Evolutionary conservation across 1,140 invertebrate species (phyloP).

Genomic region (Drosophila chauvacae): DNA sequence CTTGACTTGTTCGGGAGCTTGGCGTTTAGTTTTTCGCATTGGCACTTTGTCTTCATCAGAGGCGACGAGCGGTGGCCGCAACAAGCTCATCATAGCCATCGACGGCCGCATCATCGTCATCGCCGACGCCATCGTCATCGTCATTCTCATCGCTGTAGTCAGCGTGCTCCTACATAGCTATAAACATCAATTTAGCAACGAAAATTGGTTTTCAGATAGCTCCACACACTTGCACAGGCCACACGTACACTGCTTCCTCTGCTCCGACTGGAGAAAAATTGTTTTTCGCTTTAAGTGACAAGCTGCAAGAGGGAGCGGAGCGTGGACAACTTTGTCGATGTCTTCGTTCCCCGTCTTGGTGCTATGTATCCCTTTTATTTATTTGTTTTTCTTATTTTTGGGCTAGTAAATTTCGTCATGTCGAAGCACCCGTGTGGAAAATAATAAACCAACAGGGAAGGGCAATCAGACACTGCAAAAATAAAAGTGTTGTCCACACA

Average conservation of each 20-base stretch:
- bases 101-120: slow-evolving; percentile 65
- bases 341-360: slow-evolving; percentile 38
- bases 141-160: slow-evolving; percentile 61
- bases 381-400: slow-evolving; percentile 42
- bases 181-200: slow-evolving; percentile 82
- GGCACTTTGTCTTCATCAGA: slow-evolving; percentile 78
- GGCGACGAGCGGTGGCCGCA: slow-evolving; percentile 54
- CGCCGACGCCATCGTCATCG: slow-evolving; percentile 40
- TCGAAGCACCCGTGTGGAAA: slow-evolving; percentile 70
- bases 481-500: slow-evolving; percentile 7
- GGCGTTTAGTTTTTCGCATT: slow-evolving; percentile 76
- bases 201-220: slow-evolving; percentile 83
- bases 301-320: slow-evolving; percentile 39
- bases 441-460: slow-evolving; percentile 57
- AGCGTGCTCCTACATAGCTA: slow-evolving; percentile 69
- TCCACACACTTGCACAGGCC: slow-evolving; percentile 21
- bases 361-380: slow-evolving; percentile 30
- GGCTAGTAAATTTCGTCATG: slow-evolving; percentile 63
- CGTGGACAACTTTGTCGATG: slow-evolving; percentile 46
- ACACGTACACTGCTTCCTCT: slow-evolving; percentile 15
- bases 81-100: slow-evolving; percentile 78
- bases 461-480: slow-evolving; percentile 25
- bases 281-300: slow-evolving; percentile 81
- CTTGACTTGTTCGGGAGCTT: slow-evolving; percentile 51
- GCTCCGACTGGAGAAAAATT: slow-evolving; percentile 71